A percentile compares a stretch with the other conserved stretches of the same genome.
Conservation (phyloP, 1,140 invertebrate species). For the Lasioglossum albipes region DNA sequence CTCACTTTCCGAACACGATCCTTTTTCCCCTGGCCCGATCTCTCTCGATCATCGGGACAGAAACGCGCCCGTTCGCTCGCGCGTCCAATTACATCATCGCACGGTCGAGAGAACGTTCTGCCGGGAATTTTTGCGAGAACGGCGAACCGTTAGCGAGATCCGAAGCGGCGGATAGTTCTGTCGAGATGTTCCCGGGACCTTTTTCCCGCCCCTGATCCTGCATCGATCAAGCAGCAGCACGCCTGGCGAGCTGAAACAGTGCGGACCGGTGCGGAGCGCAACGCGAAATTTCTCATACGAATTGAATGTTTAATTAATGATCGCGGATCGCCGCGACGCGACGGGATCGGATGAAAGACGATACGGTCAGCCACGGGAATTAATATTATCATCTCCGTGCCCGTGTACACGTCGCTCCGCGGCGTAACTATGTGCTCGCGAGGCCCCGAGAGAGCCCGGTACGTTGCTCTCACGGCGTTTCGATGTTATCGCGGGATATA, state of each 20-base stretch:
- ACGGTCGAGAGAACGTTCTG: neutral
- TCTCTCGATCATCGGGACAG: neutral
- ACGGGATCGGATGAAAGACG: slow-evolving; percentile 39
- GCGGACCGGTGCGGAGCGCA: neutral
- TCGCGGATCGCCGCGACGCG: slow-evolving; percentile 14
- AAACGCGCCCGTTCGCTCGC: neutral
- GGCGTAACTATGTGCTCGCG: slow-evolving; percentile 41
- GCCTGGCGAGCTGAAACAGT: neutral
- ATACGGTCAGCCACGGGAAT: slow-evolving; percentile 39
- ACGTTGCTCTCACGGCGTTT: slow-evolving; percentile 54
- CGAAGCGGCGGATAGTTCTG: neutral
- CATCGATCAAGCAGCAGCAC: slow-evolving; percentile 25
- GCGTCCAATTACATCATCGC: neutral
- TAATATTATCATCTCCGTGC: slow-evolving; percentile 47
- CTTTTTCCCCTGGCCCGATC: neutral
- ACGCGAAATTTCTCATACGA: slow-evolving; percentile 40
- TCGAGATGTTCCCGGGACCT: slow-evolving; percentile 8
- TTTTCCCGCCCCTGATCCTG: slow-evolving; percentile 8
- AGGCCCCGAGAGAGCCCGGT: neutral
- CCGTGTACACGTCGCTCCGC: slow-evolving; percentile 29
- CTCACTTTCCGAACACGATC: neutral
- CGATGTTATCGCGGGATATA: slow-evolving; percentile 60
- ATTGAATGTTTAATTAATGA: slow-evolving; percentile 59
- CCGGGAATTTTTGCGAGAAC: neutral
- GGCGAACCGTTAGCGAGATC: slow-evolving; percentile 13